These are phyloP conservation scores for Lepus americanus DNA, from an alignment of 2,113 vertebrate species.

Conservation along the genomic window DNA sequence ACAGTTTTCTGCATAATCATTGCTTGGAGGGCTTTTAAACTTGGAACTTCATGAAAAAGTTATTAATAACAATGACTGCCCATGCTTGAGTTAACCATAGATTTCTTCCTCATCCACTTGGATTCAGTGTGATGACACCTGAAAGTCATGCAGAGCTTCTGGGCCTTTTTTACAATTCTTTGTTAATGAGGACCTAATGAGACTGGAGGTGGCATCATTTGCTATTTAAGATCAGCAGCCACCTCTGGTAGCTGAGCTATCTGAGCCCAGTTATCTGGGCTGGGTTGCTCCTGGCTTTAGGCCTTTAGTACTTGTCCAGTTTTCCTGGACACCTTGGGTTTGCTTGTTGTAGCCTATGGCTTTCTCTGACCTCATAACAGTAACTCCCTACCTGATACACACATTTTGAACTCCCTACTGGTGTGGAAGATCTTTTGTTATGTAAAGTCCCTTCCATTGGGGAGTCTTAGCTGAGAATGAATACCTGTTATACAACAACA, in stretches of 20 bases:
- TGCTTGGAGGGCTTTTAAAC: conserved; percentile 23
- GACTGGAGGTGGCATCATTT: not conserved
- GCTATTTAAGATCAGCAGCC: not conserved
- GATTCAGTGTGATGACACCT: conserved; percentile 13
- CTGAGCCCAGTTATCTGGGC: not conserved
- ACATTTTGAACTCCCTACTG: conserved; percentile 38
- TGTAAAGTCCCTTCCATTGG: not conserved
- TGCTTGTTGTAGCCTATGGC: not conserved
- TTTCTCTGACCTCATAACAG: not conserved
- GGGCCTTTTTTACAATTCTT: not conserved
- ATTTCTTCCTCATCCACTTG: not conserved
- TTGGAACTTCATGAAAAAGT: conserved; percentile 32
- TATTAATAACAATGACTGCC: conserved; percentile 32
- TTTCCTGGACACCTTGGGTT: not conserved
- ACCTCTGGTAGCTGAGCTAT: not conserved
- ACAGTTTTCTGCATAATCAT: conserved; percentile 39
- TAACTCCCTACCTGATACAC: not conserved
- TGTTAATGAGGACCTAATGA: not conserved
- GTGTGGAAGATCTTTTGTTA: conserved; percentile 11
- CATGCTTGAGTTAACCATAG: not conserved
- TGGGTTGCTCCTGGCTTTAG: not conserved
- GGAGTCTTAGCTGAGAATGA: conserved; percentile 35
- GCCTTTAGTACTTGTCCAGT: not conserved
- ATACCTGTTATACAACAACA: not conserved
- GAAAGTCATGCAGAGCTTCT: not conserved